Evolutionary conservation across 2,888 invertebrate species (phyloP), one percentile per base, ranked within the genome.

Genomic region (Fissipunctia ypsillon): DNA sequence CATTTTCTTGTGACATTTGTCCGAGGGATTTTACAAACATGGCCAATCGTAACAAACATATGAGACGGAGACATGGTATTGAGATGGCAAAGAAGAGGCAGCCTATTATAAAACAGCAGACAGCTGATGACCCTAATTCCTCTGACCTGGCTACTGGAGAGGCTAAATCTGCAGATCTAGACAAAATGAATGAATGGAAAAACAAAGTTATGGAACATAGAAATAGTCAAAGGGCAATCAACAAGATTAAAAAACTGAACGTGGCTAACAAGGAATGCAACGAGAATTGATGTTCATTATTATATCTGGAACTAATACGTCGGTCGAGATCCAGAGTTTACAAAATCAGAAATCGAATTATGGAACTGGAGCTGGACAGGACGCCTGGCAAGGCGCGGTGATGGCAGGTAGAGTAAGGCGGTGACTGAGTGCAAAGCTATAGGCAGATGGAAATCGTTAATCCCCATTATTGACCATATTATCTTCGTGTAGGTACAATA

Each of bases 1-100:
- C 98, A 0, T 98, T 98, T 89, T 97, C 97, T 0, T 98, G 98
- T 86, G 89, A 96, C 14, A 96, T 97, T 77, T 98, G 98, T 88
- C 97, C 97, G 84, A 85, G 91, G 45, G 91, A 97, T 85, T 98
- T 98, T 86, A 97, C 97, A 0, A 97, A 97, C 90, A 97, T 97
- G 97, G 97, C 97, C 0, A 98, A 98, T 93, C 98, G 97, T 86
- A 98, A 98, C 88, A 98, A 98, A 87, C 98, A 98, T 87, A 97
- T 98, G 97, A 98, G 97, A 91, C 94, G 97, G 25, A 95, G 97
- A 28, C 98, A 98, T 84, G 97, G 97, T 25, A 96, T 88, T 64
- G 91, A 93, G 54, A 92, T 90, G 86, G 86, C 91, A 0, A 94
- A 91, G 74, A 93, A 87, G 79, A 93, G 89, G 75, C 91, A 52